Conservation (phyloP, 2,888 invertebrate genomes). For the Bellardia bayeri region DNA sequence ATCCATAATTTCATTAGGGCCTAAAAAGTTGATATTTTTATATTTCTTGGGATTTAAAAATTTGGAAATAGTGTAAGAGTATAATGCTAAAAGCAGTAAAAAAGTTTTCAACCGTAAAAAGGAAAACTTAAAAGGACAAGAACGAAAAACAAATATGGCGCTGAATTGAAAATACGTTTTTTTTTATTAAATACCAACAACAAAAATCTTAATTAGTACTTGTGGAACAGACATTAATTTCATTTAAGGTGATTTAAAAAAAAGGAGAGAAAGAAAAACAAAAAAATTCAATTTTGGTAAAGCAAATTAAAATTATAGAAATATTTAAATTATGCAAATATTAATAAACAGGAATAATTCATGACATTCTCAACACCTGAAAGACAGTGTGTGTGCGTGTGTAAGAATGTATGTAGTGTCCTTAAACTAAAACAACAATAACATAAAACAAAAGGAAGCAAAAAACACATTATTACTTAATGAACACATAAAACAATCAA, state of each 20-base stretch:
- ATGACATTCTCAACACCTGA: background rate
- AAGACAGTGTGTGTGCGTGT: background rate
- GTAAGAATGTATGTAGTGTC: background rate
- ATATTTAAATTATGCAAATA: background rate
- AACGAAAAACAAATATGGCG: slow-evolving; percentile 58
- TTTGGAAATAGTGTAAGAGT: slow-evolving; percentile 7
- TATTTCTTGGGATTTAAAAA: too few relatives aligned
- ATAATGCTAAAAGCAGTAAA: background rate
- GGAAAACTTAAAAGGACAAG: slow-evolving; percentile 1
- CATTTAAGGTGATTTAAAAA: slow-evolving; percentile 5
- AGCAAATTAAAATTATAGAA: background rate
- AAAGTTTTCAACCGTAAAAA: slow-evolving; percentile 30
- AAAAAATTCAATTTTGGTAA: background rate
- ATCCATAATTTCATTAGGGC: too few relatives aligned
- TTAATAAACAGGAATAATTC: background rate
- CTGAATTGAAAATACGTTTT: slow-evolving; percentile 43
- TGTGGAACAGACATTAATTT: slow-evolving; percentile 35
- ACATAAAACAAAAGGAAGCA: slow-evolving; percentile 32
- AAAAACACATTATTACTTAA: slow-evolving; percentile 80
- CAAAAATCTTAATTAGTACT: slow-evolving; percentile 40
- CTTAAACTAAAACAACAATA: background rate
- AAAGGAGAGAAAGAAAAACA: background rate
- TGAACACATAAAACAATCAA: slow-evolving; percentile 82
- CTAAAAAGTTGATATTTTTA: too few relatives aligned
- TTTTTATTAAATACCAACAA: slow-evolving; percentile 29